Percentiles rank a stretch among this genome's conserved stretches.
phyloP scores from a whole-genome alignment of 2,888 invertebrate species.

The Lasioglossum oenotherae region DNA sequence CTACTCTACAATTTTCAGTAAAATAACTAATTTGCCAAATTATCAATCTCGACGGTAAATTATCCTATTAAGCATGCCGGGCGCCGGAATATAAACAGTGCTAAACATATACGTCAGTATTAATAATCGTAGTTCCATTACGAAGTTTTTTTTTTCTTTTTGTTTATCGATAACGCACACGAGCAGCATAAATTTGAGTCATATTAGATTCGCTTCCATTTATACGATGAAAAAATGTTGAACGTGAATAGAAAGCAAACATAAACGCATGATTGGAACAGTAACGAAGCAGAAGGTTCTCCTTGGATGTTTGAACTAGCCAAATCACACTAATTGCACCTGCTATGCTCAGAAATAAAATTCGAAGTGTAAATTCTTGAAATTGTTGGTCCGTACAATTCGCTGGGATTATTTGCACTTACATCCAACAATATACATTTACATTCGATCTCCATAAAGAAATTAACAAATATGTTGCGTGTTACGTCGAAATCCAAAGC shows the following conservation, averaged over 20 bases:
- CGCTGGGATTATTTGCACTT: background rate
- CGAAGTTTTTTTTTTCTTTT: background rate
- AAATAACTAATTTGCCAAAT: background rate
- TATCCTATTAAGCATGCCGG: background rate
- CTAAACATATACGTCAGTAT: background rate
- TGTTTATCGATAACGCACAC: background rate
- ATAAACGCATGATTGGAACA: background rate
- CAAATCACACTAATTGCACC: constrained; percentile 1
- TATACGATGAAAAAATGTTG: background rate
- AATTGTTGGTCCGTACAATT: background rate
- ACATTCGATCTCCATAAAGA: background rate
- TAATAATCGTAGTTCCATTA: background rate
- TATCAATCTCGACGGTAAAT: background rate
- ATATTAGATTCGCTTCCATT: background rate
- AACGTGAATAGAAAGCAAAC: constrained; percentile 1
- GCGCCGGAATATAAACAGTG: background rate
- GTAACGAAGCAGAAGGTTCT: constrained; percentile 2
- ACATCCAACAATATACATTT: background rate
- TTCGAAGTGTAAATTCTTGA: background rate
- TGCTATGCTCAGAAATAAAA: background rate
- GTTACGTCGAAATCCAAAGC: background rate
- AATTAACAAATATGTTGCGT: background rate
- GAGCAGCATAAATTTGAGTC: background rate
- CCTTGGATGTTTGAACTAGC: background rate
- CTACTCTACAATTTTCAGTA: background rate